A percentile compares a stretch with the other conserved stretches of the same genome.
Conservation (phyloP, 2,888 invertebrate genomes). For the Sussaba pulchella region DNA sequence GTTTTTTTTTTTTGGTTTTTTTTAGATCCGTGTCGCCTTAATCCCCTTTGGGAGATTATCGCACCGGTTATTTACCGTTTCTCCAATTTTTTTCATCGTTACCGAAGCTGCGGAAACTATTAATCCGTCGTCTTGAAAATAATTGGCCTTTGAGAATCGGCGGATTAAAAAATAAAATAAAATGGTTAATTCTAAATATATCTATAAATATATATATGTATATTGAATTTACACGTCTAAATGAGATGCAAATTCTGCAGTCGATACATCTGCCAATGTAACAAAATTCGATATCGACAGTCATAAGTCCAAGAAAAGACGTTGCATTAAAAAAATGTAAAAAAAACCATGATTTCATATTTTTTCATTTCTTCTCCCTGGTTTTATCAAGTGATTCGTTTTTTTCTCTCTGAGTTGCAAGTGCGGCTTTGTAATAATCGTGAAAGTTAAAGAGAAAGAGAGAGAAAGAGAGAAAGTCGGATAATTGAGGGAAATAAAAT, state of each 20-base stretch:
- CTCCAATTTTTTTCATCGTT: slow-evolving; percentile 1
- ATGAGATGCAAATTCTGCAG: neutral
- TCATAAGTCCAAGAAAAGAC: too few relatives aligned
- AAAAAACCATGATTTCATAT: too few relatives aligned
- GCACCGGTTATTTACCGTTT: too few relatives aligned
- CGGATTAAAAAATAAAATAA: neutral
- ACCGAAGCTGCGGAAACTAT: slow-evolving; percentile 9
- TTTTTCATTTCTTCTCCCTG: too few relatives aligned
- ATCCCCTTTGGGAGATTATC: slow-evolving; percentile 36
- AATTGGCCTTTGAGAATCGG: slow-evolving; percentile 28
- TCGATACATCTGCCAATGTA: neutral
- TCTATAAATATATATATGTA: neutral
- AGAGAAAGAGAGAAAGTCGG: too few relatives aligned
- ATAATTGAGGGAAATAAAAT: slow-evolving; percentile 3
- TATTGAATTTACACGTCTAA: neutral
- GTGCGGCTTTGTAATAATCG: too few relatives aligned
- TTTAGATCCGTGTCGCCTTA: neutral
- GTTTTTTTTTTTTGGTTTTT: slow-evolving; percentile 13
- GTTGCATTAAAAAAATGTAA: too few relatives aligned
- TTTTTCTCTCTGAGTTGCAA: too few relatives aligned
- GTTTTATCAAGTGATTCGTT: too few relatives aligned
- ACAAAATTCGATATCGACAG: too few relatives aligned
- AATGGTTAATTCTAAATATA: too few relatives aligned
- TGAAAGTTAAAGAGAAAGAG: too few relatives aligned
- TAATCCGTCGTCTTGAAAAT: slow-evolving; percentile 32